phyloP scores from a whole-genome alignment of 2,888 invertebrate species.

The Axea sp. region DNA sequence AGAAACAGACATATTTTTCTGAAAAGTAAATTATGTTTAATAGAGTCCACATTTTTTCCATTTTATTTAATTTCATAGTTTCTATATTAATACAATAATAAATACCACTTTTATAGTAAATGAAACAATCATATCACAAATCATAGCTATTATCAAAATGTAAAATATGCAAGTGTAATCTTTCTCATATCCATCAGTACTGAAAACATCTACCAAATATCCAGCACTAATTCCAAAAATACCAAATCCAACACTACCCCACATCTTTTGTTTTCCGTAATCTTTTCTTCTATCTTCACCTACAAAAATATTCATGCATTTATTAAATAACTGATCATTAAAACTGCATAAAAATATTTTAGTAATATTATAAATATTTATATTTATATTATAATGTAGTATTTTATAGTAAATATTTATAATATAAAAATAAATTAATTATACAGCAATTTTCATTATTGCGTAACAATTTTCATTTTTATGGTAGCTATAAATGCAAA shows the following conservation, averaged over 20 bases:
- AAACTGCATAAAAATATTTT: too few relatives aligned
- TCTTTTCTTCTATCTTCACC: conserved; percentile 84
- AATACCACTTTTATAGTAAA: conserved; percentile 81
- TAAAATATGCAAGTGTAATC: conserved; percentile 91
- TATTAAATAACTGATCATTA: too few relatives aligned
- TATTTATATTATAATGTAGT: too few relatives aligned
- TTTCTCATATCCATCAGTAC: conserved; percentile 83
- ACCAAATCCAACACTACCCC: conserved; percentile 94
- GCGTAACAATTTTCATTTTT: too few relatives aligned
- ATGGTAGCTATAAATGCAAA: too few relatives aligned
- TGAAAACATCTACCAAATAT: conserved; percentile 87
- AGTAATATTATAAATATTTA: too few relatives aligned
- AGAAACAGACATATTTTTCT: conserved; percentile 65
- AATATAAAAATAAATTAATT: too few relatives aligned
- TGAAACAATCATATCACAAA: conserved; percentile 85
- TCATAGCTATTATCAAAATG: conserved; percentile 84
- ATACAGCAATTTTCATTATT: too few relatives aligned
- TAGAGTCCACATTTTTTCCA: too few relatives aligned
- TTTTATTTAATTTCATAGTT: conserved; percentile 1
- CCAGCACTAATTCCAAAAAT: conserved; percentile 88
- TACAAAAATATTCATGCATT: too few relatives aligned
- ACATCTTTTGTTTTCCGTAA: conserved; percentile 92
- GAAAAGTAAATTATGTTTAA: conserved; percentile 64
- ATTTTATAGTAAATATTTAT: too few relatives aligned
- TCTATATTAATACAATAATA: background rate